Percentiles rank a stretch among this genome's conserved stretches.
phyloP scores from a whole-genome alignment of 2,113 vertebrate genomes.

The Dissostichus mawsoni region DNA sequence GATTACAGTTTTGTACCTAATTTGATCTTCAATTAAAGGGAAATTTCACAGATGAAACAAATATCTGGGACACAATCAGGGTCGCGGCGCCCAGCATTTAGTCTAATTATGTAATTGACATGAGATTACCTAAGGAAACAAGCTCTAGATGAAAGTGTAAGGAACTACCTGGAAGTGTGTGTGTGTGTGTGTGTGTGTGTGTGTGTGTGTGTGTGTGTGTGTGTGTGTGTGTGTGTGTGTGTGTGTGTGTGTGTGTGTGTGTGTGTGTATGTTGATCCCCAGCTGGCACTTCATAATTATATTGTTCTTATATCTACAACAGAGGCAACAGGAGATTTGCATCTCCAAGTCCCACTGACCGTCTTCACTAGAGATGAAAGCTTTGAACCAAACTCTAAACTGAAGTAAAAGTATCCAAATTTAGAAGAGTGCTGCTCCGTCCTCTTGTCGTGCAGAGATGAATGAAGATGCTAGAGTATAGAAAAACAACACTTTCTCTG shows the following conservation, averaged over 20 bases:
- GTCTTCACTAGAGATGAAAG: slow-evolving; percentile 60
- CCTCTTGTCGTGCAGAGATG: slow-evolving; percentile 52
- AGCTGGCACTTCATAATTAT: slow-evolving; percentile 58
- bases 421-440: slow-evolving; percentile 30
- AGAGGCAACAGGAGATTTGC: slow-evolving; percentile 36
- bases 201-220: slow-evolving; percentile 1
- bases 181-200: not conserved
- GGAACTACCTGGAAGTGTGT: slow-evolving; percentile 11
- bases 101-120: slow-evolving; percentile 53
- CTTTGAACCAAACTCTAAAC: slow-evolving; percentile 30
- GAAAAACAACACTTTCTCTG: slow-evolving; percentile 65
- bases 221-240: slow-evolving; percentile 8
- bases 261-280: slow-evolving; percentile 14
- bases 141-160: slow-evolving; percentile 17
- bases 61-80: slow-evolving; percentile 43
- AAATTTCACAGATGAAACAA: slow-evolving; percentile 55
- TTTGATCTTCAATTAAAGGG: slow-evolving; percentile 30
- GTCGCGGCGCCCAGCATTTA: slow-evolving; percentile 25
- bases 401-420: slow-evolving; percentile 43
- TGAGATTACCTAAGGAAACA: slow-evolving; percentile 4
- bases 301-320: slow-evolving; percentile 33
- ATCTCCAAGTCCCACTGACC: slow-evolving; percentile 53
- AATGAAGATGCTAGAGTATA: slow-evolving; percentile 58
- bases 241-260: slow-evolving; percentile 3
- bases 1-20: slow-evolving; percentile 34